These are phyloP conservation scores for Cynopterus brachyotis DNA, from an alignment of 2,113 vertebrate species.

Conservation along the genomic window DNA sequence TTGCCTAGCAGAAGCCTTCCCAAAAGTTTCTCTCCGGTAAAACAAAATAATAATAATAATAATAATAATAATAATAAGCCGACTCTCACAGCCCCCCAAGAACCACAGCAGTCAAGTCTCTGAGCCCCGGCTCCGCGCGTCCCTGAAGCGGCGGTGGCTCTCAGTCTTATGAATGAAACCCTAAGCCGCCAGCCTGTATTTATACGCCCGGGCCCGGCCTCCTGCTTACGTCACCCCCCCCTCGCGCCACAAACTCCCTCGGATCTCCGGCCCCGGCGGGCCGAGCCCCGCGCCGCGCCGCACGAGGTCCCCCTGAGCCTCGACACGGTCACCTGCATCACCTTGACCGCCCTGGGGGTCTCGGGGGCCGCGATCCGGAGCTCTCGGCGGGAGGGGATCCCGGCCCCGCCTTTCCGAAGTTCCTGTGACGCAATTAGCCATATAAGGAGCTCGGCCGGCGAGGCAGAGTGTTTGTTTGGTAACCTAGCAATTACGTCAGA, in stretches of 20 bases:
- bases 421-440: constrained; percentile 99
- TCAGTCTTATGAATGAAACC: constrained; percentile 94
- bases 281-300: background rate
- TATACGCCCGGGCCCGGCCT: constrained; percentile 75
- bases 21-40: constrained; percentile 67
- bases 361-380: constrained; percentile 3
- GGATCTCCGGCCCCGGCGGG: background rate
- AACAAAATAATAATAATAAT: too few species aligned
- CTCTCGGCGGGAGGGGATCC: constrained; percentile 72
- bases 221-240: constrained; percentile 78
- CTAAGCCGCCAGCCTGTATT: constrained; percentile 79
- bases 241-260: background rate
- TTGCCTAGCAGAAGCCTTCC: constrained; percentile 59
- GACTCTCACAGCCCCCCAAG: constrained; percentile 34
- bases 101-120: constrained; percentile 61
- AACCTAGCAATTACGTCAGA: constrained; percentile 97
- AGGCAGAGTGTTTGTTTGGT: constrained; percentile 95
- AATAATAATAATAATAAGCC: background rate
- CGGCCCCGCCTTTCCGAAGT: constrained; percentile 88
- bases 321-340: background rate
- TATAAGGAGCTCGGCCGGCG: constrained; percentile 91
- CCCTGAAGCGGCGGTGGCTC: constrained; percentile 77
- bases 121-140: constrained; percentile 65
- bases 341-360: background rate
- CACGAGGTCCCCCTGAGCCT: background rate